A percentile compares a stretch with the other conserved stretches of the same genome.
Conservation (phyloP, 2,888 invertebrate genomes). For the Pyrrhosoma nymphula region DNA sequence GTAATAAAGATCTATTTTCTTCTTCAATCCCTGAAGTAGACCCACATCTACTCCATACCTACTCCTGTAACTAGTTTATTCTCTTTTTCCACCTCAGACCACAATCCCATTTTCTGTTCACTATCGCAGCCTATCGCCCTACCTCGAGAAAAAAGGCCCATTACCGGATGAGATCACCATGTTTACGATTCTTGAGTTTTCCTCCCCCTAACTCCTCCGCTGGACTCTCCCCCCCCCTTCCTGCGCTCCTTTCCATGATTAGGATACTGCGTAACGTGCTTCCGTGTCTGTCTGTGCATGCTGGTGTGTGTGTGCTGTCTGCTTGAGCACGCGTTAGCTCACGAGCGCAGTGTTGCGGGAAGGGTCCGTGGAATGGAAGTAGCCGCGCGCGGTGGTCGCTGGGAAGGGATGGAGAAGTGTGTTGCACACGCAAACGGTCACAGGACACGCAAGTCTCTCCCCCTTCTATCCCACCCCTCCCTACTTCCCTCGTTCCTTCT, state of each 20-base stretch:
- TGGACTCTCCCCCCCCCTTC: background rate
- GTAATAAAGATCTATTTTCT: no score
- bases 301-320: background rate
- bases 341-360: background rate
- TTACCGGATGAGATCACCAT: no score
- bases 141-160: no score
- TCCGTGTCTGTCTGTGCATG: background rate
- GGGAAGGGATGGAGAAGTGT: background rate
- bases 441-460: background rate
- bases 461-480: no score
- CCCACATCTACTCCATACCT: no score
- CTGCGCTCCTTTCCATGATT: background rate
- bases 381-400: no score
- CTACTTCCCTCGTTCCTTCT: background rate
- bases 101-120: no score
- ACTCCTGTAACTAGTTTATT: no score
- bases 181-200: background rate
- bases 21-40: no score
- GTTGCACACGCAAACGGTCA: slow-evolving; percentile 37
- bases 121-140: no score
- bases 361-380: background rate
- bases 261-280: background rate
- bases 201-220: background rate
- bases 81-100: no score
- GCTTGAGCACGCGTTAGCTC: background rate